phyloP scores from a whole-genome alignment of 2,888 invertebrate species.

The Euclidia mi region DNA sequence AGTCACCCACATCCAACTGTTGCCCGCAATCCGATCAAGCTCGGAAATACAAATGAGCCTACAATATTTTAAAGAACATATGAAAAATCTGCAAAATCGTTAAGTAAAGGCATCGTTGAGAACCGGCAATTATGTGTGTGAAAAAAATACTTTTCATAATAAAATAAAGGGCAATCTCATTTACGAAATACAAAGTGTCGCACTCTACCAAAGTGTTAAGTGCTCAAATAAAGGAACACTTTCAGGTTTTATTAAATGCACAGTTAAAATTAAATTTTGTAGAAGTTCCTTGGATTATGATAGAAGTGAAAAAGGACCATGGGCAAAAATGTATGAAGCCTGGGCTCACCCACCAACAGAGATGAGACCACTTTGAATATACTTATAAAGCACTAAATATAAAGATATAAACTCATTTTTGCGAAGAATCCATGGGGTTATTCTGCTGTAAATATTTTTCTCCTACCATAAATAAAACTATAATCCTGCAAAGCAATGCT shows the following conservation, averaged over 20 bases:
- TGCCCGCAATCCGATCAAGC: too few relatives aligned
- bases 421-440: too few relatives aligned
- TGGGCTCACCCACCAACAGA: too few relatives aligned
- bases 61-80: not conserved
- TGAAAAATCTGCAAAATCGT: not conserved
- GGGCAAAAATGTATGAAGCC: too few relatives aligned
- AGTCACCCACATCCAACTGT: too few relatives aligned
- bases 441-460: too few relatives aligned
- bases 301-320: not conserved
- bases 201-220: constrained; percentile 21
- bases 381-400: too few relatives aligned
- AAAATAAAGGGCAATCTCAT: constrained; percentile 32
- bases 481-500: too few relatives aligned
- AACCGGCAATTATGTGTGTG: not conserved
- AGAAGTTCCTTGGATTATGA: not conserved
- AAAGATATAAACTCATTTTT: too few relatives aligned
- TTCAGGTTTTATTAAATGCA: constrained; percentile 20
- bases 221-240: constrained; percentile 21
- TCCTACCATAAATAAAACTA: too few relatives aligned
- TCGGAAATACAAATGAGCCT: too few relatives aligned
- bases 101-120: not conserved
- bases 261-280: constrained; percentile 14
- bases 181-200: constrained; percentile 36
- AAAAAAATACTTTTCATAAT: constrained; percentile 16
- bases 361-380: too few relatives aligned